Percentiles rank a stretch among this genome's conserved stretches.
Conservation (phyloP, 2,113 vertebrate genomes). For the Mustela lutreola region DNA sequence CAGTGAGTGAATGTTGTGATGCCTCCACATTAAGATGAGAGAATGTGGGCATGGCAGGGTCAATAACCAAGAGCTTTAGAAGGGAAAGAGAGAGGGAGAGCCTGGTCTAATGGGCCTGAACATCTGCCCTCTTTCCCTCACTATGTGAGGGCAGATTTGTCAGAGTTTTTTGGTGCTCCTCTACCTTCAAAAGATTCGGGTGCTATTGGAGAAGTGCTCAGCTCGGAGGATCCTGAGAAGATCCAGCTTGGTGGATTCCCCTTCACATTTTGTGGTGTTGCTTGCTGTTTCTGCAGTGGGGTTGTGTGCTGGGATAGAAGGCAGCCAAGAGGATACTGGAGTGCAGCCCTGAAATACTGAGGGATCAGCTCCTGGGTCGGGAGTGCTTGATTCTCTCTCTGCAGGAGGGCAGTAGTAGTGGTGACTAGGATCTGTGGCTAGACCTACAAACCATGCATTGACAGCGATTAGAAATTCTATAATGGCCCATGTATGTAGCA, state of each 20-base stretch:
- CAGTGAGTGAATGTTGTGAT: not conserved
- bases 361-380: accelerated
- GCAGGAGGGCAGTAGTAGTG: not conserved
- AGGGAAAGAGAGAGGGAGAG: not conserved
- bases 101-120: not conserved
- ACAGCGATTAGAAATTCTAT: not conserved
- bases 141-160: not conserved
- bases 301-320: not conserved
- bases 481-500: not conserved
- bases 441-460: not conserved
- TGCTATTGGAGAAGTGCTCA: not conserved
- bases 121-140: too few species aligned
- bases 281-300: not conserved
- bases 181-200: not conserved
- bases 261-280: not conserved
- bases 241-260: not conserved
- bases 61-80: not conserved
- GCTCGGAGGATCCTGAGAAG: accelerated
- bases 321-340: not conserved
- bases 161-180: too few species aligned
- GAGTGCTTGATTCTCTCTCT: too few species aligned
- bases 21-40: not conserved
- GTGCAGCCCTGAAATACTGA: not conserved
- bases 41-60: not conserved
- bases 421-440: not conserved